These are phyloP conservation scores for Pavo muticus DNA, from an alignment of 2,113 vertebrate genomes.

Conservation along the genomic window DNA sequence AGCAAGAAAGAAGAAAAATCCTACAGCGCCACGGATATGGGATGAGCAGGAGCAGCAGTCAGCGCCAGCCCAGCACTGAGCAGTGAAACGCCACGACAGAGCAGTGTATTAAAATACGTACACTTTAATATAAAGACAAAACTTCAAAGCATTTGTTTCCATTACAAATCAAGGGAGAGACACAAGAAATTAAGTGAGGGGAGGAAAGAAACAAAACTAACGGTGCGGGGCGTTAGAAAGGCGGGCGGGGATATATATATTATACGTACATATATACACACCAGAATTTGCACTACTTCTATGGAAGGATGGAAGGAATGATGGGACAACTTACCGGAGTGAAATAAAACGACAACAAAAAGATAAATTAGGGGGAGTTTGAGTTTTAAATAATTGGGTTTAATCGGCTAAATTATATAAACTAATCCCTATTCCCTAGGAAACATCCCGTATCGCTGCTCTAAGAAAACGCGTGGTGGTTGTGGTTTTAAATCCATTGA, in stretches of 20 bases:
- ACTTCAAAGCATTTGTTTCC: constrained; percentile 62
- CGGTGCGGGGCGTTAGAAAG: constrained; percentile 63
- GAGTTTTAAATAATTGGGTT: constrained; percentile 73
- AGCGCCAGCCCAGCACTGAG: not conserved
- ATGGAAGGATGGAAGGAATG: constrained; percentile 37
- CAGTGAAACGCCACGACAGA: constrained; percentile 39
- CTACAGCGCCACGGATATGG: fast-evolving
- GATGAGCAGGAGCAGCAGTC: not conserved
- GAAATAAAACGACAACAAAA: not conserved
- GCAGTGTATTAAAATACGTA: constrained; percentile 70
- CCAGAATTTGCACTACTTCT: constrained; percentile 54
- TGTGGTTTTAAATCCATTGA: constrained; percentile 41
- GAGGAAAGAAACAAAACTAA: constrained; percentile 38
- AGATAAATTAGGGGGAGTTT: constrained; percentile 62
- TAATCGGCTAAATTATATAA: constrained; percentile 64
- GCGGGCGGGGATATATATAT: constrained; percentile 73
- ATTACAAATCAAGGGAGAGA: constrained; percentile 67
- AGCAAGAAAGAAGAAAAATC: not conserved
- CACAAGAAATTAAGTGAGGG: constrained; percentile 42
- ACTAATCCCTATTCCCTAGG: constrained; percentile 68
- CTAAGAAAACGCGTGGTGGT: constrained; percentile 59
- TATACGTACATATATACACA: constrained; percentile 74
- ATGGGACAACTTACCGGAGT: constrained; percentile 22
- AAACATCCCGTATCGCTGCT: constrained; percentile 65
- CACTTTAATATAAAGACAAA: constrained; percentile 73